A percentile compares a stretch with the other conserved stretches of the same genome.
Conservation (phyloP, 37 sponge, comb jelly and placozoan genomes). For the Chondrosia reniformis region DNA sequence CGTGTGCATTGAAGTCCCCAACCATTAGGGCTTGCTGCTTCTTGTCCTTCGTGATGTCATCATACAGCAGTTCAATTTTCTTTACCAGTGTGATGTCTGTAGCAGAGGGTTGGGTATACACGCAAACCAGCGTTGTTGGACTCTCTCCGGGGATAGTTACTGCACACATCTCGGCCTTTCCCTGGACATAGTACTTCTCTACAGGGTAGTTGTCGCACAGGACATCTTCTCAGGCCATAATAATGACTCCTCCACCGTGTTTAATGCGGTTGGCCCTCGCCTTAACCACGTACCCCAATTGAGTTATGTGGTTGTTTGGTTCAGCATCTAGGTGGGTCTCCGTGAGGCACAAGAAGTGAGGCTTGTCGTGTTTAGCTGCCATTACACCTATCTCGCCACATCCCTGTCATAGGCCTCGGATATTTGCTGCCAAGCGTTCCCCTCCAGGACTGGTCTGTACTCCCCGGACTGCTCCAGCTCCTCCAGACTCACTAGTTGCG, state of each 20-base stretch:
- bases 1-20: conserved; percentile 10
- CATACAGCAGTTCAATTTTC: not conserved
- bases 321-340: conserved; percentile 16
- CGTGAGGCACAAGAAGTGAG: conserved; percentile 17
- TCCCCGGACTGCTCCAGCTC: conserved; percentile 7
- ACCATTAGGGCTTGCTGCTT: conserved; percentile 13
- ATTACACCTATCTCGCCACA: conserved; percentile 13
- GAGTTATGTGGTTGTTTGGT: not conserved
- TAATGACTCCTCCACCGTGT: conserved; percentile 13
- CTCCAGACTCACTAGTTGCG: conserved; percentile 5
- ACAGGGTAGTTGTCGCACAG: conserved; percentile 12
- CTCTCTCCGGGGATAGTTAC: not conserved
- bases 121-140: conserved; percentile 18
- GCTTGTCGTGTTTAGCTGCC: conserved; percentile 1
- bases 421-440: not conserved
- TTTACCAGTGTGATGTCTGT: conserved; percentile 4
- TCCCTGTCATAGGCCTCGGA: conserved; percentile 19
- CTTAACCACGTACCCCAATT: not conserved
- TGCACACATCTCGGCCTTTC: conserved; percentile 4
- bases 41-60: not conserved
- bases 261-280: conserved; percentile 5
- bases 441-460: not conserved
- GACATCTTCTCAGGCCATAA: conserved; percentile 17
- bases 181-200: not conserved
- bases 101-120: conserved; percentile 14